phyloP scores from a whole-genome alignment of 2,797 vertebrate genomes.

The Crypturellus tataupa region DNA sequence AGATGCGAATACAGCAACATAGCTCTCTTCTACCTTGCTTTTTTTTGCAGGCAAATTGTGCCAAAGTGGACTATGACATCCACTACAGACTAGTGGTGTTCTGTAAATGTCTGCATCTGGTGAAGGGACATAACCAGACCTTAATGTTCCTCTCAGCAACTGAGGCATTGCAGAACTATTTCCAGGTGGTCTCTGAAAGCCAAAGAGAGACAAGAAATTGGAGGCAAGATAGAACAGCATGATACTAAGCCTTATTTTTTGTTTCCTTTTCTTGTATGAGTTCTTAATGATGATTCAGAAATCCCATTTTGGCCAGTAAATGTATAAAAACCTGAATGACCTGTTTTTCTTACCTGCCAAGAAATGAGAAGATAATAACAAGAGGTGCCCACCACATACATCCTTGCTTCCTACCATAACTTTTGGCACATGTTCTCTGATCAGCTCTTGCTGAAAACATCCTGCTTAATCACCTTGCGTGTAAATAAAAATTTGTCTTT shows the following conservation, averaged over 20 bases:
- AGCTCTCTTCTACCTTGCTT: background rate
- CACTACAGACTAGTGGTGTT: background rate
- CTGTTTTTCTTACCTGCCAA: background rate
- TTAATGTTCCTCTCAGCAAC: background rate
- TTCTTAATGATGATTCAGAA: too few species aligned
- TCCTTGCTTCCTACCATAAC: background rate
- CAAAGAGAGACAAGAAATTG: background rate
- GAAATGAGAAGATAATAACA: background rate
- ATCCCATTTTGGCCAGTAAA: background rate
- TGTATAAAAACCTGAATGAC: background rate
- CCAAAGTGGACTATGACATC: background rate
- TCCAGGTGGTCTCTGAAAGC: background rate
- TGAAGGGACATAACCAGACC: background rate
- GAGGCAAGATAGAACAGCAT: too few species aligned
- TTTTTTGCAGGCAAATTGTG: background rate
- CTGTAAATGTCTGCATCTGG: background rate
- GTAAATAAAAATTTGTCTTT: background rate
- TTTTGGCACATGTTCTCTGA: background rate
- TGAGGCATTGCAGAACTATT: background rate
- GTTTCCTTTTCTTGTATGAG: too few species aligned
- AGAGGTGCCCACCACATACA: background rate
- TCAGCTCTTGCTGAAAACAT: background rate
- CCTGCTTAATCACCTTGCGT: background rate
- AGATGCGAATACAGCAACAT: background rate
- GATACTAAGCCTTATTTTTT: too few species aligned